Evolutionary conservation across 2,888 invertebrate genomes (phyloP), one percentile per base, ranked within the genome.

Genomic region (Ophion ventricosus): DNA sequence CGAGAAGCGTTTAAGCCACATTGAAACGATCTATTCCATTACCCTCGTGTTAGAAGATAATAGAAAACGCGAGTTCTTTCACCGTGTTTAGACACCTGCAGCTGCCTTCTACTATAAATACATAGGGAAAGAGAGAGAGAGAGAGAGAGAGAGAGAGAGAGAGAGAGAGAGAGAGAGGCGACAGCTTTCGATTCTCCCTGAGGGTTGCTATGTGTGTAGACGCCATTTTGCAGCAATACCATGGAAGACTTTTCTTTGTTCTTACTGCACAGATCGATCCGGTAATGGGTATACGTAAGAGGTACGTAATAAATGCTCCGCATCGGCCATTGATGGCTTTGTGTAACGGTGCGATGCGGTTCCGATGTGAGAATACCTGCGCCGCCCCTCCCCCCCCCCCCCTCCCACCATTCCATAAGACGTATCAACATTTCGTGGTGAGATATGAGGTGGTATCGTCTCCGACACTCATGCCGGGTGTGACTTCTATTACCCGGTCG

Each of bases 41-140:
- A 76, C 79, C 84, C 84, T 82, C 84, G 84, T 85, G 84, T 82
- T 82, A 82, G 75, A 85, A 80, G 84, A 85, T 85, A 85, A 85
- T 85, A 85, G 84, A 85, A 85, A 85, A 66, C 73, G 54, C 67
- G 66, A 26, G 59, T 82, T 82, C 35, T 69, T n/a, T 40, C 49
- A 43, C 59, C 76, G 43, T 69, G 72, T 54, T 67, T n/a, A 43
- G 66, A 63, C 84, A 82, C 84, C 82, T 85, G 84, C 82, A 61
- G 63, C 56, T 61, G 66, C 25, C 64, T 43, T 29, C 14, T 29
- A 26, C 54, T 14, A 25, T 54, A 14, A 69, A 54, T 54, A n/a
- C 54, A 25, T 25, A 29, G 40, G 26, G 29, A 17, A 3, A 49
- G 17, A 3, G 17, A 17, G 17, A 29, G n/a, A 63, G 57, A 11